phyloP scores from a whole-genome alignment of 1,140 invertebrate genomes.

The Drosophila simulans region DNA sequence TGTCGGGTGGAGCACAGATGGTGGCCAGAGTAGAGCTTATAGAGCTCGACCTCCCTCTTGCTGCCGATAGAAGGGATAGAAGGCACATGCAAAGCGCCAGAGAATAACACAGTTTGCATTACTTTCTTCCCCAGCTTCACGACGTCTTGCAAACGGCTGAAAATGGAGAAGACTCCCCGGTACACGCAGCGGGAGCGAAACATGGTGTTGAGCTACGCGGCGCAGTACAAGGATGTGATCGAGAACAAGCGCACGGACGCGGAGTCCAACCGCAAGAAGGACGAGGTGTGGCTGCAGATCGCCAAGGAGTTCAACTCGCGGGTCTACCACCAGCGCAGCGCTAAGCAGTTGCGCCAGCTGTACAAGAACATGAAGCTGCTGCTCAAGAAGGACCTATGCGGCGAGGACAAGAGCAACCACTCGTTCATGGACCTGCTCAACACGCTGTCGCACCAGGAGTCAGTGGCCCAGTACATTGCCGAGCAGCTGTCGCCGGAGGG shows the following conservation, averaged over 20 bases:
- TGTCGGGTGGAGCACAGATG: no score
- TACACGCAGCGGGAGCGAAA: slow-evolving; percentile 84
- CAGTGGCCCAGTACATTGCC: slow-evolving; percentile 74
- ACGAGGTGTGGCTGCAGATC: slow-evolving; percentile 82
- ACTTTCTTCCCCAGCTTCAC: slow-evolving; percentile 63
- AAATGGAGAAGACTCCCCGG: slow-evolving; percentile 85
- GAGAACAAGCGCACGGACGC: slow-evolving; percentile 83
- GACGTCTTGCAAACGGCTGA: slow-evolving; percentile 83
- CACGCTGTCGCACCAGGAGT: slow-evolving; percentile 77
- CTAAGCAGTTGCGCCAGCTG: slow-evolving; percentile 79
- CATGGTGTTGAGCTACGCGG: slow-evolving; percentile 81
- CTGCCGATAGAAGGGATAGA: no score
- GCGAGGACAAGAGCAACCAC: slow-evolving; percentile 75
- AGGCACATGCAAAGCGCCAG: no score
- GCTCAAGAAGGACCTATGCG: slow-evolving; percentile 81
- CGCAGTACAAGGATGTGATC: slow-evolving; percentile 82
- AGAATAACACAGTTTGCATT: background rate
- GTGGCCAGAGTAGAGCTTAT: background rate
- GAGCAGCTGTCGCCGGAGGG: slow-evolving; percentile 77
- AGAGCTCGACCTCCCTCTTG: no score
- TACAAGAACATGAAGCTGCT: slow-evolving; percentile 84
- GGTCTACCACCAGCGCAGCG: slow-evolving; percentile 81
- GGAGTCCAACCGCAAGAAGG: slow-evolving; percentile 84
- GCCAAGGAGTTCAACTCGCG: slow-evolving; percentile 81
- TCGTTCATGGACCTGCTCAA: slow-evolving; percentile 79